Evolutionary conservation across 2,888 invertebrate species (phyloP), one percentile per base, ranked within the genome.

Genomic region (Rhagonycha lutea): DNA sequence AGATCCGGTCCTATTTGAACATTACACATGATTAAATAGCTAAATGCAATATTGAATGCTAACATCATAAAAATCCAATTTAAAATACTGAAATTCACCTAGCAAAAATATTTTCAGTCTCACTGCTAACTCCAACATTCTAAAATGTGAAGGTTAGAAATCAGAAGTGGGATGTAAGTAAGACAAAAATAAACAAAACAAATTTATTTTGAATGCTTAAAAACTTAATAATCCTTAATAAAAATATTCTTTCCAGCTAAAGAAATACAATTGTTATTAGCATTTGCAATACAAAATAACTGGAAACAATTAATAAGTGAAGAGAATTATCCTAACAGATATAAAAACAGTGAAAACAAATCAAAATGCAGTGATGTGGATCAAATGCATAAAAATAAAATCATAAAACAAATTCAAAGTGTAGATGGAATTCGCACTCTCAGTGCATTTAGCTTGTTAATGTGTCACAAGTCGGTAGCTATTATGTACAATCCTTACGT

Each of bases 391-490:
- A 28, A 86, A 88, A 1, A 88, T 89, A 74, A 89, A 89, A 65
- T n/a, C 73, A 80, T 88, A 24, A 86, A 88, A 1, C 88, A 89
- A 74, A 87, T 90, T 60, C 88, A 88, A 76, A 89, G 90, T 0
- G 83, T 91, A 0, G 90, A 92, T 80, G 91, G 91, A 1, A 88
- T 89, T 68, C 86, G 91, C 80, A 89, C 89, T 3, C 82, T 91
- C 28, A 91, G 90, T 78, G 91, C 91, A 0, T 80, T 92, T 0
- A 90, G 89, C 1, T 83, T 92, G 73, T 83, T 91, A 3, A 81
- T 91, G 68, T 90, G 90, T 0, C 92, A 92, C 80, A 92, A 91
- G 84, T 89, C 90, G 0, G 89, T 91, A 89, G 91, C 91, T 0
- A 88, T 91, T 86, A 89, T 91, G 5, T 92, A 90, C 80, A 90